Conservation (phyloP, 2,113 vertebrate species). For the Trochalopteron elliotii region DNA sequence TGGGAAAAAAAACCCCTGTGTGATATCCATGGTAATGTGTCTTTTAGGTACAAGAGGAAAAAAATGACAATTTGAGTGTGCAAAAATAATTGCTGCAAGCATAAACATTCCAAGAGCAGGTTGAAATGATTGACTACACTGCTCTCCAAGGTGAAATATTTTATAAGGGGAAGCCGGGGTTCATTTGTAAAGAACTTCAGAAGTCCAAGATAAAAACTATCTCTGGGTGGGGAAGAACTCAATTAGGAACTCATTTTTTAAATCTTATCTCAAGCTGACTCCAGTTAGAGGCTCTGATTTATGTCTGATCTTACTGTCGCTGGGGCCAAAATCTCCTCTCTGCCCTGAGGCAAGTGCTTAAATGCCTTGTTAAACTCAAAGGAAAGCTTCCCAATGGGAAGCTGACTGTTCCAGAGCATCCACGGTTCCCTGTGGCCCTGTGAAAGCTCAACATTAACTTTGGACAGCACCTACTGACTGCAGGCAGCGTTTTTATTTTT, state of each 20-base stretch:
- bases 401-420: neutral
- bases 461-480: neutral
- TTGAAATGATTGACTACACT: neutral
- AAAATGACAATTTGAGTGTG: neutral
- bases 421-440: accelerated
- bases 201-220: neutral
- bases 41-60: neutral
- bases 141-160: neutral
- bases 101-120: neutral
- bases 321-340: neutral
- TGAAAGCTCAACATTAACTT: neutral
- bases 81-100: neutral
- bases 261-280: neutral
- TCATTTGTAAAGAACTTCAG: neutral
- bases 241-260: neutral
- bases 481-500: neutral
- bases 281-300: neutral
- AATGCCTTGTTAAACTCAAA: neutral
- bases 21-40: too few species aligned
- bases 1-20: accelerated
- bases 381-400: neutral
- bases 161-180: neutral
- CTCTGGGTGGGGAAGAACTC: neutral
- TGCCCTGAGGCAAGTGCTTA: neutral
- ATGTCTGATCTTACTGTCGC: neutral